Evolutionary conservation across 2,113 vertebrate genomes (phyloP).

Genomic region (Microtus oregoni): DNA sequence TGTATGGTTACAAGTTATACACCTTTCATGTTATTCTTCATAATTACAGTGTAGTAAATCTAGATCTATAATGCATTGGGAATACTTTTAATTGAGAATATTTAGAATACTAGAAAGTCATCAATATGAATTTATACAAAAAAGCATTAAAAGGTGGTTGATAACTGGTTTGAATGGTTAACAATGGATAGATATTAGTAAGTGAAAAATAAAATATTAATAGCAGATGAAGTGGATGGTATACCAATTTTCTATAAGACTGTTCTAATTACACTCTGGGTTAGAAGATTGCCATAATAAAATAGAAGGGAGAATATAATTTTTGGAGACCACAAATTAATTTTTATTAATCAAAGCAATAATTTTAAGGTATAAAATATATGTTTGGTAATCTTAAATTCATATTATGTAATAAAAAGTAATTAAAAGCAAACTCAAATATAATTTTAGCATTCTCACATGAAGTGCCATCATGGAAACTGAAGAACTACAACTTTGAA

Average conservation of each 20-base stretch:
- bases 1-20: not conserved
- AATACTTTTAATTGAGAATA: slow-evolving; percentile 9
- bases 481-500: not conserved
- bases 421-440: not conserved
- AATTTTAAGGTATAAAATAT: not conserved
- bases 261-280: not conserved
- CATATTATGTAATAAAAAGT: not conserved
- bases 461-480: not conserved
- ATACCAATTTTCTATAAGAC: not conserved
- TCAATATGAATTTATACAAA: not conserved
- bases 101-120: not conserved
- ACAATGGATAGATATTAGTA: not conserved
- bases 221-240: not conserved
- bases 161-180: not conserved
- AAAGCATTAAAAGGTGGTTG: not conserved
- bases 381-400: not conserved
- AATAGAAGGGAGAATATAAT: not conserved
- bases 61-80: not conserved
- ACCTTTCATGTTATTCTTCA: not conserved
- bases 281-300: not conserved
- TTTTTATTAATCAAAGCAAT: not conserved
- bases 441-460: not conserved
- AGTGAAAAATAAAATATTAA: not conserved
- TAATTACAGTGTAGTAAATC: not conserved
- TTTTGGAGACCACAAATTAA: not conserved